These are phyloP conservation scores for Synanthedon tipuliformis DNA, from an alignment of 2,888 invertebrate genomes.

Conservation along the genomic window DNA sequence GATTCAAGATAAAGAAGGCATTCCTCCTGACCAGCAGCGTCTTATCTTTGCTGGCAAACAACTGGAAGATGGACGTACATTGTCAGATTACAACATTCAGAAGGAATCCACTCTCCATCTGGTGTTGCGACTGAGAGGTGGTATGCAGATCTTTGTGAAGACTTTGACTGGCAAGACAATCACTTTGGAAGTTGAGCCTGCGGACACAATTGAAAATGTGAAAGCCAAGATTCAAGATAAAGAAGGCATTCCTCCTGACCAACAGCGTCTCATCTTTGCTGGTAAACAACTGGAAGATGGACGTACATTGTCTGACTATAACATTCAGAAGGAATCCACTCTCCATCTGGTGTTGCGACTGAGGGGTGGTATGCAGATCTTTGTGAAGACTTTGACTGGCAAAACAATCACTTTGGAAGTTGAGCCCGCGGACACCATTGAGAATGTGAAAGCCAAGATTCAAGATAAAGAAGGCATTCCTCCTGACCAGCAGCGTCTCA, in stretches of 20 bases:
- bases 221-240: conserved; percentile 12
- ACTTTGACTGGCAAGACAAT: conserved; percentile 11
- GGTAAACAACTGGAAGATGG: conserved; percentile 11
- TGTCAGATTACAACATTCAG: conserved; percentile 12
- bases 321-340: conserved; percentile 13
- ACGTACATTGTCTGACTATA: conserved; percentile 10
- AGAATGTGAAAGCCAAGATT: conserved; percentile 10
- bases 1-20: conserved; percentile 12
- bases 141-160: conserved; percentile 11
- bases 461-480: conserved; percentile 11
- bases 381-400: conserved; percentile 10
- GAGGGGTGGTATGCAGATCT: conserved; percentile 11
- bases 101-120: conserved; percentile 11
- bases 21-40: conserved; percentile 12
- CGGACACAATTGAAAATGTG: conserved; percentile 11
- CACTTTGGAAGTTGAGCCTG: conserved; percentile 9
- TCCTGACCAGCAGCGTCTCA: conserved; percentile 10
- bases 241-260: conserved; percentile 11
- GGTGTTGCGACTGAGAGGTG: conserved; percentile 10
- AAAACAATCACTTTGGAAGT: conserved; percentile 10
- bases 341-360: conserved; percentile 12
- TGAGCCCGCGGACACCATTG: conserved; percentile 8
- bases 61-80: conserved; percentile 11
- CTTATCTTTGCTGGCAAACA: conserved; percentile 12
- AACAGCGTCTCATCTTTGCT: conserved; percentile 9